Conservation (phyloP, 2,888 invertebrate species). For the Archaeoteleia sp. region DNA sequence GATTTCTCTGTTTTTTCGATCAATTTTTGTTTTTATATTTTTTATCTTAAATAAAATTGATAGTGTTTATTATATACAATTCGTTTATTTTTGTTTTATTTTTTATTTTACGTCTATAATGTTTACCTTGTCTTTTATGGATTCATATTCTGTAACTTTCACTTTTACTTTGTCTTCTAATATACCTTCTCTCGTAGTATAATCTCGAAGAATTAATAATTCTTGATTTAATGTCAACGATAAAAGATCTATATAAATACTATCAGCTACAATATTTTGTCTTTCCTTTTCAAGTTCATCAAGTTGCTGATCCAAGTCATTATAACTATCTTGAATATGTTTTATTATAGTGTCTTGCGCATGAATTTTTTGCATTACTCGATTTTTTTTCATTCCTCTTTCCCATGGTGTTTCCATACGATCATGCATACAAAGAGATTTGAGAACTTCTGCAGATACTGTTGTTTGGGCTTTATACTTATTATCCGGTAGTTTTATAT, state of each 20-base stretch:
- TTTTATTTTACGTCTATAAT: constrained; percentile 3
- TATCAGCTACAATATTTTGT: constrained; percentile 78
- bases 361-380: constrained; percentile 77
- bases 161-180: constrained; percentile 79
- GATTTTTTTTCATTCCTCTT: constrained; percentile 77
- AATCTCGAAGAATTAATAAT: constrained; percentile 83
- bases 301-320: constrained; percentile 81
- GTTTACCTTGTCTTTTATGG: constrained; percentile 56
- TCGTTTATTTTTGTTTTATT: neutral
- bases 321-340: constrained; percentile 78
- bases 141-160: constrained; percentile 76
- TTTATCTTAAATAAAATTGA: constrained; percentile 55
- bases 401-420: constrained; percentile 77
- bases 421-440: constrained; percentile 67
- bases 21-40: constrained; percentile 70
- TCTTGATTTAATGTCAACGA: constrained; percentile 84
- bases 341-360: constrained; percentile 81
- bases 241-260: constrained; percentile 79
- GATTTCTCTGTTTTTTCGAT: constrained; percentile 75
- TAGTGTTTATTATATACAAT: constrained; percentile 1
- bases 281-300: constrained; percentile 78
- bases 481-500: constrained; percentile 17
- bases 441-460: constrained; percentile 58
- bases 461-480: constrained; percentile 26
- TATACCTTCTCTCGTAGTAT: constrained; percentile 82